Base-by-base conservation (phyloP, 2,888 invertebrate species). In the Dynastes hyllus region DNA sequence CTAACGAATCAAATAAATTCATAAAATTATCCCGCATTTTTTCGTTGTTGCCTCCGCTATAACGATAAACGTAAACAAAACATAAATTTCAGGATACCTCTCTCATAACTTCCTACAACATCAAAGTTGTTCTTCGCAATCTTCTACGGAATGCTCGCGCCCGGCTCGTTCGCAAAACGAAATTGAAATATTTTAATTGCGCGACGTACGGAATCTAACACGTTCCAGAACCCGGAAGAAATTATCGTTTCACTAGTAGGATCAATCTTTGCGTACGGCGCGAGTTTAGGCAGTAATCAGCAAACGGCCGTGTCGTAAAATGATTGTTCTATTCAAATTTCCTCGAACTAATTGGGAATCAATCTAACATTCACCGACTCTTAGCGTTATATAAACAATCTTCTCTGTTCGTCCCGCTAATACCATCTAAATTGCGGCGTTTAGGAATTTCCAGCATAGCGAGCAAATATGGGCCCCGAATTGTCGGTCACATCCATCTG, bases 171-270 rank as follows among this genome's bases (percentile, higher is more conserved):
- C n/a, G 53, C 53, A 16, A 53, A 53, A 53, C 53, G 53, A 53
- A 53, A 53, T 53, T 53, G 16, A 53, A 53, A 0, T 53, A 53
- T 53, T 53, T 53, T 53, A 53, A 53, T 53, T 53, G 53, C 53
- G n/a, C 53, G 53, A 5, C 16, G 53, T 53, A 53, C 53, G n/a
- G 53, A 53, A 53, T 53, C 16, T 53, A 53, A 53, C 53, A 53
- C 53, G 53, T 53, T 53, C 53, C 53, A 53, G 53, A 53, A 53
- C 53, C 53, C 53, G 53, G 53, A 53, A 53, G 53, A 53, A 53
- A 53, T 53, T 53, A 53, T 16, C n/a, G 5, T 5, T 3, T 53
- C 53, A 11, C 53, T 16, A 53, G 53, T n/a, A 11, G 16, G n/a
- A 53, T n/a, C 53, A 53, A 53, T n/a, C 53, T 53, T 16, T 45